Percentiles rank a stretch among this genome's conserved stretches.
Conservation (phyloP, 2,888 invertebrate genomes). For the Dexiosoma caninum region DNA sequence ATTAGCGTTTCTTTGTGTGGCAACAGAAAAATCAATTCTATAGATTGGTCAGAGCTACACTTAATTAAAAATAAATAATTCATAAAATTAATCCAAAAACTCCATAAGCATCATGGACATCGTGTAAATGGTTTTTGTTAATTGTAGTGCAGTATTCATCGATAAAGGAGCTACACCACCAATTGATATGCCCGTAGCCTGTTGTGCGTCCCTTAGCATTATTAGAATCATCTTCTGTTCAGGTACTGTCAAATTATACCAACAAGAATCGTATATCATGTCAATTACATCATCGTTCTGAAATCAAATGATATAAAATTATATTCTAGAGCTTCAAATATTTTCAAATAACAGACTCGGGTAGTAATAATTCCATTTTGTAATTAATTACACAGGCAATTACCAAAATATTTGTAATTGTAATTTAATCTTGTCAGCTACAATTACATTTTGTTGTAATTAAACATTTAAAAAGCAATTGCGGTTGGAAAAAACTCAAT, state of each 20-base stretch:
- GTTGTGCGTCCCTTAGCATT: constrained; percentile 68
- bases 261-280: constrained; percentile 66
- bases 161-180: constrained; percentile 66
- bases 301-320: not conserved
- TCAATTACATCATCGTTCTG: constrained; percentile 29
- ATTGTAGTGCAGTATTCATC: constrained; percentile 65
- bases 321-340: too few species aligned
- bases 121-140: constrained; percentile 66
- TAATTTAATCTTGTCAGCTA: too few species aligned
- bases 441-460: too few species aligned
- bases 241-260: constrained; percentile 65
- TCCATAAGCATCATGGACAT: constrained; percentile 62
- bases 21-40: too few species aligned
- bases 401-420: too few species aligned
- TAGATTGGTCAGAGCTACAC: too few species aligned
- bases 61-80: not conserved
- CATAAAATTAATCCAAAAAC: constrained; percentile 8
- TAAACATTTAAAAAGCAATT: too few species aligned
- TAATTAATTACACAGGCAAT: too few species aligned
- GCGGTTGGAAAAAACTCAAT: too few species aligned
- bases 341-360: too few species aligned
- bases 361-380: too few species aligned
- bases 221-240: constrained; percentile 66
- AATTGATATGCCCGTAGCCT: constrained; percentile 57
- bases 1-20: too few species aligned